Conservation (phyloP, 2,888 invertebrate genomes). For the Acleris sparsana region DNA sequence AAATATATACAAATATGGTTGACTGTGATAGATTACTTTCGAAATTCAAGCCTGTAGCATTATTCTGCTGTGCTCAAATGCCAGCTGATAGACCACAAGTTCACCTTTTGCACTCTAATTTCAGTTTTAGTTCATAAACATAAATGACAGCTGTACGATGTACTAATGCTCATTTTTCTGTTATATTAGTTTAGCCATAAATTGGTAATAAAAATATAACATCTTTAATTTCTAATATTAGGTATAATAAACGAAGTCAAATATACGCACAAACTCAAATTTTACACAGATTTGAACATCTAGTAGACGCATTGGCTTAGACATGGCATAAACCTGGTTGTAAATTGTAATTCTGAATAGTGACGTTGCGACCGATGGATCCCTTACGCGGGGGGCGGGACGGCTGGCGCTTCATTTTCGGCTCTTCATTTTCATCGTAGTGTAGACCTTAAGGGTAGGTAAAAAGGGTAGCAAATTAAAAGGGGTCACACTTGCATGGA, state of each 20-base stretch:
- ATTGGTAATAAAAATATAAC: too few relatives aligned
- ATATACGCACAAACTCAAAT: too few relatives aligned
- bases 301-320: not conserved
- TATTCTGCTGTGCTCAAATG: not conserved
- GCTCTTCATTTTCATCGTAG: slow-evolving; percentile 87
- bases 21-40: too few relatives aligned
- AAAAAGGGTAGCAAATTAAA: slow-evolving; percentile 28
- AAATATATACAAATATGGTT: too few relatives aligned
- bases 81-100: too few relatives aligned
- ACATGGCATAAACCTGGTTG: slow-evolving; percentile 62
- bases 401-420: slow-evolving; percentile 83
- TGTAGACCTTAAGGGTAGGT: slow-evolving; percentile 86
- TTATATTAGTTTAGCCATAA: too few relatives aligned
- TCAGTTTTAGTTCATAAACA: too few relatives aligned
- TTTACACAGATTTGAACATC: not conserved
- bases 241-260: too few relatives aligned
- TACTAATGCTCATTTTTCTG: too few relatives aligned
- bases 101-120: too few relatives aligned
- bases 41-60: not conserved
- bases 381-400: slow-evolving; percentile 90
- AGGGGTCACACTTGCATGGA: slow-evolving; percentile 3
- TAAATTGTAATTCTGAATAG: slow-evolving; percentile 70
- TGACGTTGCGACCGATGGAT: slow-evolving; percentile 85
- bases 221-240: too few relatives aligned
- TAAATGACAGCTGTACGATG: too few relatives aligned